phyloP scores from a whole-genome alignment of 2,888 invertebrate species.

The Nemotelus pantherinus region DNA sequence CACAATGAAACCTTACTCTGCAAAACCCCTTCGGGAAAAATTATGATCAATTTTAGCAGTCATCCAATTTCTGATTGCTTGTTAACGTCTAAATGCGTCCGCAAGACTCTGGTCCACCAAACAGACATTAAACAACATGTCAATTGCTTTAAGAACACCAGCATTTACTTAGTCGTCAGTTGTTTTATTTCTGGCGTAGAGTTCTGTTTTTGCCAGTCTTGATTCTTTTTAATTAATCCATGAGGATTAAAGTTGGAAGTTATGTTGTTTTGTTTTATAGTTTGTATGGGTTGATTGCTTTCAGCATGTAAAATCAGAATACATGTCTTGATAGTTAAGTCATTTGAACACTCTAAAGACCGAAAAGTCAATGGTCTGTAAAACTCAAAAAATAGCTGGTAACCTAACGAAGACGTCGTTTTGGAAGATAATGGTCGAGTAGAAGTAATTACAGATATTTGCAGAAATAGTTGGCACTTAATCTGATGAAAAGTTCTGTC shows the following conservation, averaged over 20 bases:
- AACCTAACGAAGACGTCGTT: too few species aligned
- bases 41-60: constrained; percentile 32
- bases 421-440: too few species aligned
- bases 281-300: constrained; percentile 28
- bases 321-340: neutral
- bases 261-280: neutral
- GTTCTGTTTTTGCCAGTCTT: neutral
- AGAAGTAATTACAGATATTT: too few species aligned
- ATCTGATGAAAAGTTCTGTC: too few species aligned
- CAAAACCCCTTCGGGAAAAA: constrained; percentile 24
- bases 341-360: too few species aligned
- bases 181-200: neutral
- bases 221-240: constrained; percentile 24
- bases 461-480: too few species aligned
- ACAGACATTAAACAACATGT: neutral
- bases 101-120: neutral
- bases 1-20: neutral
- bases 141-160: neutral
- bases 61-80: constrained; percentile 29
- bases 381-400: too few species aligned
- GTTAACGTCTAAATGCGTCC: constrained; percentile 4
- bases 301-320: constrained; percentile 18
- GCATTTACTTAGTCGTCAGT: neutral
- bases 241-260: constrained; percentile 32
- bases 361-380: too few species aligned